A percentile compares a stretch with the other conserved stretches of the same genome.
Conservation (phyloP, 2,888 invertebrate genomes). For the Helobdella robusta region DNA sequence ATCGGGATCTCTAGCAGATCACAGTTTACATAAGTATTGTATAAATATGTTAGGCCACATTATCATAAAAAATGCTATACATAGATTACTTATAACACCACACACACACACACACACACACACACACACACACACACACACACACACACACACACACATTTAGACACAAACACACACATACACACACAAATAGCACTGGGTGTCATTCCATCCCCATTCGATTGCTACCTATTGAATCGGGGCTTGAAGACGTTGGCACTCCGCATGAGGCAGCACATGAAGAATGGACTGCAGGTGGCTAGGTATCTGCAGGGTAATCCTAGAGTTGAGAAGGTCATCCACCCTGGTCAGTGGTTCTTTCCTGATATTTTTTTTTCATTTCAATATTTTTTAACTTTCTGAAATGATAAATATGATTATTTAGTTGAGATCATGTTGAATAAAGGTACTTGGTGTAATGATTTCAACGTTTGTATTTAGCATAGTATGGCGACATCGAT, state of each 20-base stretch:
- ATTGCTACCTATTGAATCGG: slow-evolving; percentile 77
- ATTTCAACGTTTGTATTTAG: too few species aligned
- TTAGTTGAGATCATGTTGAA: too few species aligned
- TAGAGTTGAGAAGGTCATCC: slow-evolving; percentile 46
- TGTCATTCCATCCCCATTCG: slow-evolving; percentile 87
- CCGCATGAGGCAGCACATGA: slow-evolving; percentile 49
- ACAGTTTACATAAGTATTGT: too few species aligned
- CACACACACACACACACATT: neutral
- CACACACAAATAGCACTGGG: slow-evolving; percentile 64
- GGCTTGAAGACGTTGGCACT: slow-evolving; percentile 49
- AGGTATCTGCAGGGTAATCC: slow-evolving; percentile 43
- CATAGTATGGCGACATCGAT: too few species aligned
- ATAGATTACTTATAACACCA: neutral
- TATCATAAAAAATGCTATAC: too few species aligned
- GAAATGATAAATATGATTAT: too few species aligned
- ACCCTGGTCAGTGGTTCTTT: slow-evolving; percentile 48
- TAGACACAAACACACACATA: neutral
- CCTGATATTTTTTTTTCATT: too few species aligned
- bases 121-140: slow-evolving; percentile 4
- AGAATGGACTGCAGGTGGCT: slow-evolving; percentile 47
- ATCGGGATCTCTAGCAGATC: too few species aligned
- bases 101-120: slow-evolving; percentile 4
- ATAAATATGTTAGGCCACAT: too few species aligned
- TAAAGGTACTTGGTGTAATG: too few species aligned
- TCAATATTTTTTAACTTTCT: too few species aligned